A percentile compares a stretch with the other conserved stretches of the same genome.
Conservation (phyloP, 2,797 vertebrate genomes). For the Emys orbicularis region DNA sequence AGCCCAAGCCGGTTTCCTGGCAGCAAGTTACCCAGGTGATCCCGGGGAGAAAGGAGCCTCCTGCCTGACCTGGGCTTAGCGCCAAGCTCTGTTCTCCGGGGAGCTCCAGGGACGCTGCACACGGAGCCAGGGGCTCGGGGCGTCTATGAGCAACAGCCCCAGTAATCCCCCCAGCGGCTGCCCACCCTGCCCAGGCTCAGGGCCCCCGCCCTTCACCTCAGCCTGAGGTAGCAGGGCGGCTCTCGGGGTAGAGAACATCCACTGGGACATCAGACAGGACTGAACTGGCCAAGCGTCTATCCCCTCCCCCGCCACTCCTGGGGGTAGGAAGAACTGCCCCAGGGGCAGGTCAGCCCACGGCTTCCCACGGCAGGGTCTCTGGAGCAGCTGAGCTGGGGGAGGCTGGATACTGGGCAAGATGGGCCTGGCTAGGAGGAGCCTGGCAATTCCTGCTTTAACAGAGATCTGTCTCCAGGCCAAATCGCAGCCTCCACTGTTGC, state of each 20-base stretch:
- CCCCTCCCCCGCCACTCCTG: too few relatives aligned
- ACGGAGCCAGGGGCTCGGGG: accelerated
- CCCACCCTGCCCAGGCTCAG: too few relatives aligned
- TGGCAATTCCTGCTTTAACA: neutral
- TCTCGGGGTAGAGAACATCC: too few relatives aligned
- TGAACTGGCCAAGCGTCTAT: neutral
- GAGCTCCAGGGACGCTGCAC: neutral
- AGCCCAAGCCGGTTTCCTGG: neutral
- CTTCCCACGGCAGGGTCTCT: neutral
- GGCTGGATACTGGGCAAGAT: neutral
- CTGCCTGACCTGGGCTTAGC: accelerated
- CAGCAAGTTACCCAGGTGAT: neutral
- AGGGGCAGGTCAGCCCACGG: neutral
- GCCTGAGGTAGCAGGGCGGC: too few relatives aligned
- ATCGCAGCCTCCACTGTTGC: neutral
- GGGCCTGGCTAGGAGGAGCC: neutral
- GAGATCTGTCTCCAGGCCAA: neutral
- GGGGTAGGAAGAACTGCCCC: neutral
- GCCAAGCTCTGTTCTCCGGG: neutral
- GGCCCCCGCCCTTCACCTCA: too few relatives aligned
- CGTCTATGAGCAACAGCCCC: too few relatives aligned
- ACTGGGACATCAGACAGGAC: too few relatives aligned
- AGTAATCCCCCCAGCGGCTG: neutral
- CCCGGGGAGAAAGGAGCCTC: neutral
- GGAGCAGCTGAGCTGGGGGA: neutral